Evolutionary conservation across 2,888 invertebrate genomes (phyloP).

Genomic region (Exocentrus adspersus): DNA sequence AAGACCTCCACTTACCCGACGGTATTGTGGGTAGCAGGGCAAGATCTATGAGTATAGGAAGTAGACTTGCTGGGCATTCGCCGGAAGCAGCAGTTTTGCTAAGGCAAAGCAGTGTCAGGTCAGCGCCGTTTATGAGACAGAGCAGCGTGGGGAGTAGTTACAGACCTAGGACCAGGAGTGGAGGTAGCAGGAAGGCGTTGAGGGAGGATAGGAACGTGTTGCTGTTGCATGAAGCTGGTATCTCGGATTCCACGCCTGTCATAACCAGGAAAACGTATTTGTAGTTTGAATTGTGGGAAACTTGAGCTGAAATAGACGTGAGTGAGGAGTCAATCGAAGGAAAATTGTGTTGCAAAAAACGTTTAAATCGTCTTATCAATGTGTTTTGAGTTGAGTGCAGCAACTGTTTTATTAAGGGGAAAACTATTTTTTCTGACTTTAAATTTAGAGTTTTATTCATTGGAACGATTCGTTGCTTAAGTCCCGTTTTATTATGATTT

Average conservation of each 20-base stretch:
- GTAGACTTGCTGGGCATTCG: neutral
- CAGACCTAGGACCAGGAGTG: constrained; percentile 29
- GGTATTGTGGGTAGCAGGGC: constrained; percentile 30
- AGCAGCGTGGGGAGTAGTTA: constrained; percentile 8
- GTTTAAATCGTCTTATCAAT: no score
- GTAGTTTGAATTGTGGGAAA: neutral
- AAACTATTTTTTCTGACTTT: no score
- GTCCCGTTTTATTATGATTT: no score
- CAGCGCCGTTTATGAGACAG: constrained; percentile 12
- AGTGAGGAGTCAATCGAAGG: no score
- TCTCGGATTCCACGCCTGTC: constrained; percentile 43
- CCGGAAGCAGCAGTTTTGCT: neutral
- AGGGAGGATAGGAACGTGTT: constrained; percentile 32
- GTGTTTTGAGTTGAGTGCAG: no score
- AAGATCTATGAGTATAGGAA: constrained; percentile 13
- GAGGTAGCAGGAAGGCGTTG: constrained; percentile 25
- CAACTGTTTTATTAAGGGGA: no score
- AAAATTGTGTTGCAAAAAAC: no score
- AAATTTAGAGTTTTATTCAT: no score
- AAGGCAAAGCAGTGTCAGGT: neutral
- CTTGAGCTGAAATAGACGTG: no score
- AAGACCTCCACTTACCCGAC: constrained; percentile 16
- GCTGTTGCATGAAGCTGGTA: constrained; percentile 33
- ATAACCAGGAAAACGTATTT: constrained; percentile 28
- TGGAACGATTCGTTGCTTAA: no score